Base-by-base conservation (phyloP, 2,888 invertebrate genomes). In the Amphimallon solstitiale region DNA sequence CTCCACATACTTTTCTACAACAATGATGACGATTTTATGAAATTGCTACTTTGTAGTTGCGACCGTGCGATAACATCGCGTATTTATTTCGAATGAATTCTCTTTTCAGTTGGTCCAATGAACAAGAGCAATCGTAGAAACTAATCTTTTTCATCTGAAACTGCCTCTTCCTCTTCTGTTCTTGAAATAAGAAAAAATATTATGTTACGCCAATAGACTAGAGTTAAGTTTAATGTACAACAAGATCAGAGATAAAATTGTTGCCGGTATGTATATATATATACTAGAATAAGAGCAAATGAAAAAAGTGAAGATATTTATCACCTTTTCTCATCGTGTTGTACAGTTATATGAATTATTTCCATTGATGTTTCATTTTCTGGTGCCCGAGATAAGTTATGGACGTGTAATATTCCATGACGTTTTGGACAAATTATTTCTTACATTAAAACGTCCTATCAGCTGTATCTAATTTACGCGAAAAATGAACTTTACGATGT, bases 21-120 rank as follows among this genome's bases (percentile, higher is more conserved):
- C 63, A 51, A 63, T 51, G 49, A 48, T 49, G 51, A 63, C 51
- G 51, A 63, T 49, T 49, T 29, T 19, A 63, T 40, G 51, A 63
- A 63, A 63, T 63, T 63, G 63, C 63, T 63, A 63, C 63, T 63
- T 51, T 37, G 63, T 63, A 49, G 49, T 29, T 12, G 38, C 51
- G 29, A 29, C 29, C 29, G 29, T 29, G 9, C 29, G 62, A 63
- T 63, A 63, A 51, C 40, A 63, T 63, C 63, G 19, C 12, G 38
- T 51, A 38, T 63, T 63, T 63, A 51, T 51, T 51, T 63, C 29
- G 15, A 19, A 62, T 48, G 48, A 37, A 49, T 17, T 40, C 23
- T 38, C 48, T 15, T n/a, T 51, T 63, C 23, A 12, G 17, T 19
- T 48, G 35, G 14, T 21, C 51, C 37, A 29, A 29, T 29, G 52